Evolutionary conservation across 1,140 invertebrate species (phyloP).

Genomic region (Drosophila jambulina): DNA sequence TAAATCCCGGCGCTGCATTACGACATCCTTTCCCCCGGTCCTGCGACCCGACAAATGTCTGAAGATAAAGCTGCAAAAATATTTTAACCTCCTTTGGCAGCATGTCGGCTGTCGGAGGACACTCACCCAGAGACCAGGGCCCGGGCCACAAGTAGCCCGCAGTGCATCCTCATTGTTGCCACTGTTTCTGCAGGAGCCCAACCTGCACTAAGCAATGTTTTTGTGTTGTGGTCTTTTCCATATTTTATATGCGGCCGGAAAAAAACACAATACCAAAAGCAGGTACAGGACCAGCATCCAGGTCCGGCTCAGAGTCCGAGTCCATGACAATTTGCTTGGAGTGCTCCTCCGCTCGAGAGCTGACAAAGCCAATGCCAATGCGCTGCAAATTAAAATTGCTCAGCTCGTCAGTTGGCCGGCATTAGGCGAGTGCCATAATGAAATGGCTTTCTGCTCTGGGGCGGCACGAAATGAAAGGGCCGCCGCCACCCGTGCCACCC

Average conservation of each 20-base stretch:
- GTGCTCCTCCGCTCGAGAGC: slow-evolving; percentile 17
- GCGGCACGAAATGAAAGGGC: slow-evolving; percentile 55
- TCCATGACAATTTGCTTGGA: slow-evolving; percentile 61
- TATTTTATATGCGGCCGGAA: slow-evolving; percentile 73
- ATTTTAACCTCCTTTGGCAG: slow-evolving; percentile 83
- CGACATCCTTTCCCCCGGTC: slow-evolving; percentile 39
- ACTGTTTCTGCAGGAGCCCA: slow-evolving; percentile 22
- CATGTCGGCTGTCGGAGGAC: slow-evolving; percentile 59
- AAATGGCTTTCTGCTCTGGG: slow-evolving; percentile 63
- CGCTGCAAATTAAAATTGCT: slow-evolving; percentile 77
- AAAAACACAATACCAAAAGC: slow-evolving; percentile 28
- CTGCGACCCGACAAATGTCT: slow-evolving; percentile 60
- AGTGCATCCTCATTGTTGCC: slow-evolving; percentile 37
- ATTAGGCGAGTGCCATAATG: slow-evolving; percentile 65
- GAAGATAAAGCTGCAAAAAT: slow-evolving; percentile 84
- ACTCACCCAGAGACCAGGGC: slow-evolving; percentile 15
- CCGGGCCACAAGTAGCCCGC: slow-evolving; percentile 23
- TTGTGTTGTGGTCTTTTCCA: slow-evolving; percentile 63
- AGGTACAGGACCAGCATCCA: not conserved
- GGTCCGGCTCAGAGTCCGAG: slow-evolving; percentile 5
- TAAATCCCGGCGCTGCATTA: slow-evolving; percentile 80
- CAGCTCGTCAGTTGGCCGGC: slow-evolving; percentile 56
- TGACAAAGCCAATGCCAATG: slow-evolving; percentile 70
- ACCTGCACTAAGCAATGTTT: slow-evolving; percentile 71
- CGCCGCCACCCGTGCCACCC: slow-evolving; percentile 23